Percentiles rank a stretch among this genome's conserved stretches.
phyloP scores from a whole-genome alignment of 2,113 vertebrate genomes.

The Callocephalon fimbriatum region DNA sequence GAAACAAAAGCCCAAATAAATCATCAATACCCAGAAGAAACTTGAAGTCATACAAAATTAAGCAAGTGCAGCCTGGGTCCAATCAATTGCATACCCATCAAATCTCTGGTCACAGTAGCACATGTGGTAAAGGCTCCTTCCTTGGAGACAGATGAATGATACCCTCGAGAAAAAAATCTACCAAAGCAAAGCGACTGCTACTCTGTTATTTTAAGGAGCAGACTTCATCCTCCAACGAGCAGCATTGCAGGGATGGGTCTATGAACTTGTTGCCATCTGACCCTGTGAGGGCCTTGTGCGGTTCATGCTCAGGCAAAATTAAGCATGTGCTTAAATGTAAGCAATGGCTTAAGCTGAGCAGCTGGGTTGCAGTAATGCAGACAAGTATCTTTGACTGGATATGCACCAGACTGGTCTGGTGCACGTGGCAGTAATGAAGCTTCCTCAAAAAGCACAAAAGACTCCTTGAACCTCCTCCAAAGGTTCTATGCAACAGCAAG shows the following conservation, averaged over 20 bases:
- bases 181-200: background rate
- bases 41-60: background rate
- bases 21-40: background rate
- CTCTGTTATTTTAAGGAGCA: background rate
- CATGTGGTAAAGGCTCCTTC: background rate
- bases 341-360: background rate
- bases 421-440: background rate
- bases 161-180: background rate
- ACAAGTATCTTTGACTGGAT: background rate
- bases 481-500: background rate
- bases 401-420: background rate
- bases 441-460: background rate
- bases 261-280: background rate
- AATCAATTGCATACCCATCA: background rate
- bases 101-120: background rate
- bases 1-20: conserved; percentile 12
- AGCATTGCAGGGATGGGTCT: background rate
- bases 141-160: background rate
- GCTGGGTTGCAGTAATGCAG: background rate
- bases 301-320: background rate
- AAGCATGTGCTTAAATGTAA: background rate
- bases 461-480: background rate
- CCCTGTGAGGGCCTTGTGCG: background rate
- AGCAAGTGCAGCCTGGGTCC: background rate
- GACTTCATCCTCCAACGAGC: background rate